Evolutionary conservation across 2,888 invertebrate species (phyloP).

Genomic region (Athalia cordata): DNA sequence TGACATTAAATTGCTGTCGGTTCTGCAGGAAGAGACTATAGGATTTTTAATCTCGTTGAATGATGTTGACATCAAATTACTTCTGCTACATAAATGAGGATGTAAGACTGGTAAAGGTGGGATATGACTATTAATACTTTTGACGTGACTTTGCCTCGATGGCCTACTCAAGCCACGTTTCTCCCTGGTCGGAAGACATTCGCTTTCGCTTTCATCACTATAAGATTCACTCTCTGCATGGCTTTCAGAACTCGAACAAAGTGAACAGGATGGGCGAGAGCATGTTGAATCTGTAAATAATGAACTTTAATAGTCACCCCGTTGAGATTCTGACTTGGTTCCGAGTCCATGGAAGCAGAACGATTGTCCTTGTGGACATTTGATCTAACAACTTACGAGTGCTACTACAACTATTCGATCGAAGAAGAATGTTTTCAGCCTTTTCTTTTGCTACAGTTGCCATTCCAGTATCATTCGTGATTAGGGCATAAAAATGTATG

Average conservation of each 20-base stretch:
- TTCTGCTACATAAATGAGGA: conserved; percentile 55
- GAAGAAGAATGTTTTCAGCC: conserved; percentile 76
- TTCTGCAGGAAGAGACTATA: conserved; percentile 50
- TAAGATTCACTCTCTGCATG: conserved; percentile 71
- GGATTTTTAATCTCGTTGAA: conserved; percentile 54
- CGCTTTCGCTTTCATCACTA: conserved; percentile 69
- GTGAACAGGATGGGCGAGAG: conserved; percentile 83
- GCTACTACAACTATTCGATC: conserved; percentile 70
- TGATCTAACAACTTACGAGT: conserved; percentile 65
- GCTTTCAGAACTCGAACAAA: conserved; percentile 76
- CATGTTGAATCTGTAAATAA: conserved; percentile 80
- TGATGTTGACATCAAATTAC: conserved; percentile 56
- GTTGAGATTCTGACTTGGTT: background rate
- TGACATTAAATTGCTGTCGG: conserved; percentile 60
- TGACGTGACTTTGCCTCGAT: conserved; percentile 71
- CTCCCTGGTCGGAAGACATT: conserved; percentile 62
- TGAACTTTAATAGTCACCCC: background rate
- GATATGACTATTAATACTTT: conserved; percentile 70
- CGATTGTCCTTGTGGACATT: background rate
- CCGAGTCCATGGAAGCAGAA: background rate
- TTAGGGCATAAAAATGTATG: conserved; percentile 83
- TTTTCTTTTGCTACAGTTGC: conserved; percentile 83
- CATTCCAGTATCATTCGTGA: conserved; percentile 78
- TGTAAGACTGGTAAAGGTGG: conserved; percentile 64
- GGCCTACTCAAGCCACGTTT: conserved; percentile 66